These are phyloP conservation scores for Aporrectodea caliginosa DNA, from an alignment of 1,140 invertebrate genomes.

Conservation along the genomic window DNA sequence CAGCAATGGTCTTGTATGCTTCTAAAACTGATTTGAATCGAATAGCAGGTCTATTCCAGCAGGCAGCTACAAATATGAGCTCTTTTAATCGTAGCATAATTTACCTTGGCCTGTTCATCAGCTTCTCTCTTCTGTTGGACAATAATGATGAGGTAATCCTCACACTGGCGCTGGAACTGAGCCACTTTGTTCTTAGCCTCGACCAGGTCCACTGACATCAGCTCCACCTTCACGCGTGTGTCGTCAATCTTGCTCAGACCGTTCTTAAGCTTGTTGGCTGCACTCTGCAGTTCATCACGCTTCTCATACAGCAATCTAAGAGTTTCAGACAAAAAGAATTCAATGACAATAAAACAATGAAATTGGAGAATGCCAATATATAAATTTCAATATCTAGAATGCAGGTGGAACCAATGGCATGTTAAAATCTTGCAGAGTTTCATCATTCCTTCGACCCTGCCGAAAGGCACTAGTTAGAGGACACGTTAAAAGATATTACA, in stretches of 20 bases:
- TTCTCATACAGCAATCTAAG: conserved; percentile 69
- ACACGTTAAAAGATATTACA: too few species aligned
- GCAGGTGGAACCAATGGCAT: too few species aligned
- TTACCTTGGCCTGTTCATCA: conserved; percentile 67
- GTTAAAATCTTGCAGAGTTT: too few species aligned
- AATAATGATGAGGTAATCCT: conserved; percentile 71
- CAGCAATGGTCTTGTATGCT: too few species aligned
- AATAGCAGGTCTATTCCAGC: too few species aligned
- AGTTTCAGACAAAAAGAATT: conserved; percentile 22
- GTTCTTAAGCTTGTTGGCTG: conserved; percentile 67
- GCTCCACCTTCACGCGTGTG: conserved; percentile 63
- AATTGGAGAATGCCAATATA: conserved; percentile 5
- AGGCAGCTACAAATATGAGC: too few species aligned
- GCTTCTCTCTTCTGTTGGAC: conserved; percentile 72
- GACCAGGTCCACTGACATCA: conserved; percentile 74
- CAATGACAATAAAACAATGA: too few species aligned
- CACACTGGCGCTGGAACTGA: conserved; percentile 69
- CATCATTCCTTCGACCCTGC: too few species aligned
- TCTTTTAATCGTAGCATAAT: too few species aligned
- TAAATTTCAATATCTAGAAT: conserved; percentile 5
- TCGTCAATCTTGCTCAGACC: conserved; percentile 76
- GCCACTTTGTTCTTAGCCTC: conserved; percentile 69
- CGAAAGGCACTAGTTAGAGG: too few species aligned
- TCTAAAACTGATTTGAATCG: too few species aligned
- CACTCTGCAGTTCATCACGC: conserved; percentile 64